Evolutionary conservation across 2,888 invertebrate species (phyloP), one percentile per base, ranked within the genome.

Genomic region (Mantis religiosa): DNA sequence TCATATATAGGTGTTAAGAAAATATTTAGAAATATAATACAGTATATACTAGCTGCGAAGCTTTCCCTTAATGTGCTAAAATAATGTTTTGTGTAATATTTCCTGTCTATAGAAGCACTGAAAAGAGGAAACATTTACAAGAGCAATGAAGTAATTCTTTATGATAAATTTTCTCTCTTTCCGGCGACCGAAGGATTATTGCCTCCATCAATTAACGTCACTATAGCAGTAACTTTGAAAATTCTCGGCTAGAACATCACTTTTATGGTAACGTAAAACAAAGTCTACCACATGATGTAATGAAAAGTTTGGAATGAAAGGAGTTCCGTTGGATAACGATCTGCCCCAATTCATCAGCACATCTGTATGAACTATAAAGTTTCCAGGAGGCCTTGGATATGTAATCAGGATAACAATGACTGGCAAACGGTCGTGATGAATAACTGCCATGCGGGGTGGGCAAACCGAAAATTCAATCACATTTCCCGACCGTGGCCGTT

Each of bases 401-500:
- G 54, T 71, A 71, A 71, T 71, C 54, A 71, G 54, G 54, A 71
- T 71, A 71, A 71, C 20, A 71, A 71, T 71, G 54, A 71, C 20
- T 25, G 54, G 54, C 54, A 71, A 71, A 71, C 54, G 54, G 54
- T 71, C 54, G 20, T 71, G 54, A 71, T 71, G 54, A 71, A 71
- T 71, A 71, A 71, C 54, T 71, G 54, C 54, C 54, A 71, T 71
- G 54, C 54, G 54, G 54, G 54, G 54, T 82, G 82, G 14, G 82
- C 41, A 82, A 82, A 87, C 27, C 82, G 82, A 87, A 87, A 87
- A 87, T 87, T 87, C 87, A 81, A 87, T 87, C 87, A 82, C 30
- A 25, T 34, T 25, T 34, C 82, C 30, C 41, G 81, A 34, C 41
- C 25, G 14, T 82, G 30, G 20, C 87, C 82, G 87, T 9, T 87